A percentile compares a stretch with the other conserved stretches of the same genome.
Evolutionary conservation across 1,140 invertebrate species (phyloP).

Genomic region (Oryctes rhinoceros): DNA sequence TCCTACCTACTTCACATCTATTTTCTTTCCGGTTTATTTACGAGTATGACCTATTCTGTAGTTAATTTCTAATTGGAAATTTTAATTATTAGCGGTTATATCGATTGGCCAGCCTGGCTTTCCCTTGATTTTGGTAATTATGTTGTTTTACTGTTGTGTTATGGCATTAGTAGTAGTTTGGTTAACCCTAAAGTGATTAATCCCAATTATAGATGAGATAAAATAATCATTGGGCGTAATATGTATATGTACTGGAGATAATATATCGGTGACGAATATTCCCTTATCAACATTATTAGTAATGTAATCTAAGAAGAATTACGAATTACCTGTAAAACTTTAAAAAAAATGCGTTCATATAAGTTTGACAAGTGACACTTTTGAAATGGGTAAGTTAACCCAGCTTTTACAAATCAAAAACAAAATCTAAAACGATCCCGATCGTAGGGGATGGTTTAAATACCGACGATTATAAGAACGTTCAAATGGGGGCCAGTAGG

Average conservation of each 20-base stretch:
- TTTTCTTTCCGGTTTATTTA: too few species aligned
- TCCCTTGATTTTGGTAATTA: background rate
- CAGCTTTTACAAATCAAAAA: slow-evolving; percentile 2
- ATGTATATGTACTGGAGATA: background rate
- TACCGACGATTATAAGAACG: slow-evolving; percentile 46
- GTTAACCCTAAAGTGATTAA: slow-evolving; percentile 1
- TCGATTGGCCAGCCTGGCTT: background rate
- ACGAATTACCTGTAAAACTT: background rate
- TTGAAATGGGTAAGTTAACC: slow-evolving; percentile 40
- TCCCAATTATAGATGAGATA: slow-evolving; percentile 20
- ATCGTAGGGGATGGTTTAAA: slow-evolving; percentile 49
- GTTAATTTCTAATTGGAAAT: background rate
- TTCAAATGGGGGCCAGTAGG: slow-evolving; percentile 58
- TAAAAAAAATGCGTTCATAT: slow-evolving; percentile 24
- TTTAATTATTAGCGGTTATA: background rate
- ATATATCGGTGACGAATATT: slow-evolving; percentile 3
- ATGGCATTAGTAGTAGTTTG: background rate
- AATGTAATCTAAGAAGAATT: background rate
- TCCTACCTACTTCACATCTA: background rate
- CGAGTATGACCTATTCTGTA: too few species aligned
- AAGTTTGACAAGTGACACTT: slow-evolving; percentile 39
- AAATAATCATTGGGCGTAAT: background rate
- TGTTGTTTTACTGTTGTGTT: slow-evolving; percentile 2
- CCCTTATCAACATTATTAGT: background rate
- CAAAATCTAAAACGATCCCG: background rate